These are phyloP conservation scores for Drosophila kanekoi DNA, from an alignment of 2,888 invertebrate species.

Conservation along the genomic window DNA sequence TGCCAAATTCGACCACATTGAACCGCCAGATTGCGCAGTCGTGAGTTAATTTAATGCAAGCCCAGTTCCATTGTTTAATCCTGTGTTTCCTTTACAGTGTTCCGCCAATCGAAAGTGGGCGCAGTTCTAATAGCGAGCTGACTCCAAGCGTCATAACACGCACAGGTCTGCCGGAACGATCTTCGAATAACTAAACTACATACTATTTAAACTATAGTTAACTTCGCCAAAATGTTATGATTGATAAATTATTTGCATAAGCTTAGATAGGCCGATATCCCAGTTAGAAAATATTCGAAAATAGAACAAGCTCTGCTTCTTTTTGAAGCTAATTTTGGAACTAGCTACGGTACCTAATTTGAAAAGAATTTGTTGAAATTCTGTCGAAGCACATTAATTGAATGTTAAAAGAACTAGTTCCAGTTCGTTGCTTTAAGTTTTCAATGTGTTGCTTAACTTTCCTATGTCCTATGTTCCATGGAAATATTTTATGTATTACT, in stretches of 20 bases:
- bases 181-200: slow-evolving; percentile 82
- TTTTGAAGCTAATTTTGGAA: neutral
- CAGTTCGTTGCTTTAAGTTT: neutral
- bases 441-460: too few species aligned
- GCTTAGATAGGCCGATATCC: slow-evolving; percentile 37
- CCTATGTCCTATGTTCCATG: neutral
- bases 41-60: slow-evolving; percentile 81
- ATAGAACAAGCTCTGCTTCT: slow-evolving; percentile 10
- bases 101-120: slow-evolving; percentile 86
- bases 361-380: neutral
- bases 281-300: slow-evolving; percentile 48
- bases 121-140: slow-evolving; percentile 82
- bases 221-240: slow-evolving; percentile 54
- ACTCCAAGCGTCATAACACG: slow-evolving; percentile 87
- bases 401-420: slow-evolving; percentile 8
- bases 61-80: neutral
- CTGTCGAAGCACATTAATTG: neutral
- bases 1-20: slow-evolving; percentile 86
- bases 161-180: slow-evolving; percentile 85
- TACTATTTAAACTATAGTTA: slow-evolving; percentile 27
- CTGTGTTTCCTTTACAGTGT: slow-evolving; percentile 71
- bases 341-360: neutral
- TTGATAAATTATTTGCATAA: slow-evolving; percentile 66
- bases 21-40: slow-evolving; percentile 86
- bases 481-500: neutral